Conservation (phyloP, 2,113 vertebrate species). For the Hippocampus comes region DNA sequence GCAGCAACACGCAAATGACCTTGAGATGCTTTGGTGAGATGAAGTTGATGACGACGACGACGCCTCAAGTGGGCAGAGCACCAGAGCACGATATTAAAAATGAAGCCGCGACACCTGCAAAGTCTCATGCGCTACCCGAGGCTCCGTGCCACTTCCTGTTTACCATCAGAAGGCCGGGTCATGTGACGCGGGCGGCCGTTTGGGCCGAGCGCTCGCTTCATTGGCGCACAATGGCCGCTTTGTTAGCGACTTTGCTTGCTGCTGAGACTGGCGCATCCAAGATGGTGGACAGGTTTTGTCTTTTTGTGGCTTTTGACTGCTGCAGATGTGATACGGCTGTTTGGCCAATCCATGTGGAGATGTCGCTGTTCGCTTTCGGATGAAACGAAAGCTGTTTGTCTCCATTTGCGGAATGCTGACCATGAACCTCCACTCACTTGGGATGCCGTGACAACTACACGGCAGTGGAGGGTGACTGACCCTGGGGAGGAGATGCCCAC, state of each 20-base stretch:
- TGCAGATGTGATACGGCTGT: no score
- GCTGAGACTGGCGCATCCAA: slow-evolving; percentile 69
- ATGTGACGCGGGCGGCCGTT: slow-evolving; percentile 35
- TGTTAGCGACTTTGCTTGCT: slow-evolving; percentile 67
- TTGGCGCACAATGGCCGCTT: slow-evolving; percentile 62
- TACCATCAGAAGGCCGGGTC: slow-evolving; percentile 50
- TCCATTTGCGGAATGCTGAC: no score
- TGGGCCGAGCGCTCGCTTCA: background rate
- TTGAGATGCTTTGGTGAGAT: slow-evolving; percentile 15
- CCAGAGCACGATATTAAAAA: background rate
- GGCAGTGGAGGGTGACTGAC: slow-evolving; percentile 63
- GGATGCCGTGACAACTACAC: slow-evolving; percentile 48
- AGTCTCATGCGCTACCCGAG: slow-evolving; percentile 15
- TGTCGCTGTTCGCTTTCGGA: slow-evolving; percentile 36
- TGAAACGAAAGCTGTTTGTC: background rate
- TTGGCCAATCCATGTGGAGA: background rate
- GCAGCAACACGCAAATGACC: slow-evolving; percentile 59
- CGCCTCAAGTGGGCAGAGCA: background rate
- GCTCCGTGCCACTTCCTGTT: slow-evolving; percentile 56
- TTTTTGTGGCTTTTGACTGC: slow-evolving; percentile 34
- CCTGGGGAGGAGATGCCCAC: slow-evolving; percentile 34
- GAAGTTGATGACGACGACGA: background rate
- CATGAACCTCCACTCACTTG: slow-evolving; percentile 35
- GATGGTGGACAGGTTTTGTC: slow-evolving; percentile 36
- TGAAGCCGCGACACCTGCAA: slow-evolving; percentile 16